Base-by-base conservation (phyloP, 30 jellyfish, hydroid and myxozoan species). In the Sanderia malayensis region DNA sequence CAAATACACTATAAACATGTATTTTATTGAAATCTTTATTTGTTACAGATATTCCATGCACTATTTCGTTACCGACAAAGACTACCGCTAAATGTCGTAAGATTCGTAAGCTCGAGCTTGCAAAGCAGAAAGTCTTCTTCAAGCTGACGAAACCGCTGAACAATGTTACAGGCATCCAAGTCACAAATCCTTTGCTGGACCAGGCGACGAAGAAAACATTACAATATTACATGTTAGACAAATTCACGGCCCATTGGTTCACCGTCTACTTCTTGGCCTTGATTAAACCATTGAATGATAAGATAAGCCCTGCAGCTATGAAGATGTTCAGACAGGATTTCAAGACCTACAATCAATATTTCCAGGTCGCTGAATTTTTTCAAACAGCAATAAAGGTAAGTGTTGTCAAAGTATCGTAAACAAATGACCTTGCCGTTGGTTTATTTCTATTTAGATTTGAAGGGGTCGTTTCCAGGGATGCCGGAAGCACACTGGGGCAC, bases 221-320 rank as follows among this genome's bases (percentile, higher is more conserved):
- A 13, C 13, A 29, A 18, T 53, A 69, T 30, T 37, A 84, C 2
- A 68, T 76, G 94, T 44, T 71, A 15, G 96, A 79, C 65, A 59
- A 58, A 2, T 66, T 78, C 30, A 71, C 84, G 1, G 86, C 96
- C 0, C 90, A 74, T 47, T 80, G 92, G 95, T 86, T 86, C 84
- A 79, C 33, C 31, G 79, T 78, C 15, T 79, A 77, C 49, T 86
- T 81, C 60, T 4, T 66, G 22, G 22, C 31, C 7, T 30, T 31
- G 11, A 32, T 83, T 67, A 0, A 59, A 55, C 66, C 37, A 72
- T 1, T n/a, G 33, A 86, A 22, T 37, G 47, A n/a, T 67, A 95
- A 52, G 75, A 34, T 24, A 2, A 15, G 1, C 8, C 63, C 79
- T 10, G 70, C 45, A 3, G 67, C 86, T 22, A 23, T 15, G 10